These are phyloP conservation scores for Daphoenositta chrysoptera DNA, from an alignment of 2,113 vertebrate species.

Conservation along the genomic window DNA sequence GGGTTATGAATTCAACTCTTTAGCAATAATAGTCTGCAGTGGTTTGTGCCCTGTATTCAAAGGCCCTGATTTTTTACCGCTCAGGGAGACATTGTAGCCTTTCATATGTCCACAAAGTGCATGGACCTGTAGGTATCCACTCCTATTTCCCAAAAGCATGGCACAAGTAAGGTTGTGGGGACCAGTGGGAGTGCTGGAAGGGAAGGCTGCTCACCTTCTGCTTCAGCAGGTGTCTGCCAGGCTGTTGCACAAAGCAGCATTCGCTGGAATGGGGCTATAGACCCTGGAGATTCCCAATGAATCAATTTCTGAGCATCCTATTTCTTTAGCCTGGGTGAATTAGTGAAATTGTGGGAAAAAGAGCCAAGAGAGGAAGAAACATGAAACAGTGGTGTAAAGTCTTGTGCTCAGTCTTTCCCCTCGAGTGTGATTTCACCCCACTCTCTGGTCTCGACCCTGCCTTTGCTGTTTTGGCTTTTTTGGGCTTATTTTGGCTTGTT, in stretches of 20 bases:
- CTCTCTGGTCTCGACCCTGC: neutral
- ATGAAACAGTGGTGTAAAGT: neutral
- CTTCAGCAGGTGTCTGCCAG: rapidly evolving
- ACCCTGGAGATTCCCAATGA: neutral
- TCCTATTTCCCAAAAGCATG: neutral
- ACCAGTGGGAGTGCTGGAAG: neutral
- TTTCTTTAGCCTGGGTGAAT: neutral
- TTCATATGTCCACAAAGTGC: neutral
- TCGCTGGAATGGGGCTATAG: neutral
- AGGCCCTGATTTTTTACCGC: neutral
- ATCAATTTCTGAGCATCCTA: neutral
- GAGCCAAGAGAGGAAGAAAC: neutral
- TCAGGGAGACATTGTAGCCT: neutral
- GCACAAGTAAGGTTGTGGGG: neutral
- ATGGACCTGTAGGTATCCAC: rapidly evolving
- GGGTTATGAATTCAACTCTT: neutral
- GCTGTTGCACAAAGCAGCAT: neutral
- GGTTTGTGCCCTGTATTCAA: neutral
- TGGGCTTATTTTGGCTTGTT: neutral
- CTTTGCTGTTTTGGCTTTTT: neutral
- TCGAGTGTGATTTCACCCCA: neutral
- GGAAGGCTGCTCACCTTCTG: rapidly evolving
- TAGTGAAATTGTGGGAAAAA: neutral
- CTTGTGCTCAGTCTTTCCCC: neutral
- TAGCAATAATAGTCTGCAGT: neutral